Evolutionary conservation across 2,888 invertebrate species (phyloP), one percentile per base, ranked within the genome.

Genomic region (Sesia bembeciformis): DNA sequence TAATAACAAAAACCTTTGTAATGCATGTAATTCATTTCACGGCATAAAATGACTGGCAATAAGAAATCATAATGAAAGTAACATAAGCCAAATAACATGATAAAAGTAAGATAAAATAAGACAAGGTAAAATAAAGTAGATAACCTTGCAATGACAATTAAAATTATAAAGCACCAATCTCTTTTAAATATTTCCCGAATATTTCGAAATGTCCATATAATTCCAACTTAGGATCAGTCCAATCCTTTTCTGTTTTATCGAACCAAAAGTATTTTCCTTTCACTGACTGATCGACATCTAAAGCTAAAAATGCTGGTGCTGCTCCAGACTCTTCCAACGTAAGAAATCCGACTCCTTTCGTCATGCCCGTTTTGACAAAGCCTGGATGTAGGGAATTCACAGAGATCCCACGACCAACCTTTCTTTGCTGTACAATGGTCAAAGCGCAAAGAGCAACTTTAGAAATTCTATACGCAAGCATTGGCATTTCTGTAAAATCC

Each of bases 341-440:
- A 39, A 64, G 46, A 6, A 52, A 4, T 4, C 68, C 66, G 7
- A 40, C 42, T 4, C 56, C 54, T n/a, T 57, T 62, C 0, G 70
- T 68, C 67, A 71, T 67, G 40, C 63, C 59, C 1, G 70, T 70
- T 54, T 64, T 57, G 0, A 71, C 67, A 46, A 66, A 66, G 5
- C 72, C 72, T 5, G 72, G 71, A 52, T 72, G 64, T 0, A 72
- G 8, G 0, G 64, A 62, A 52, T 72, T 68, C 0, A 72, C 50
- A 1, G 70, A 67, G 46, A 72, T 70, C 4, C 60, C 63, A 7
- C 62, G 58, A n/a, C 58, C 64, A 5, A 67, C 56, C 46, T 63
- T 53, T 3, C 54, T 64, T 51, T 69, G 69, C 40, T 68, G 68
- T 1, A 65, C 55, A 43, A 61, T 54, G 1, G 69, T 68, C 39